phyloP scores from a whole-genome alignment of 2,797 vertebrate species.

The Etheostoma perlongum region DNA sequence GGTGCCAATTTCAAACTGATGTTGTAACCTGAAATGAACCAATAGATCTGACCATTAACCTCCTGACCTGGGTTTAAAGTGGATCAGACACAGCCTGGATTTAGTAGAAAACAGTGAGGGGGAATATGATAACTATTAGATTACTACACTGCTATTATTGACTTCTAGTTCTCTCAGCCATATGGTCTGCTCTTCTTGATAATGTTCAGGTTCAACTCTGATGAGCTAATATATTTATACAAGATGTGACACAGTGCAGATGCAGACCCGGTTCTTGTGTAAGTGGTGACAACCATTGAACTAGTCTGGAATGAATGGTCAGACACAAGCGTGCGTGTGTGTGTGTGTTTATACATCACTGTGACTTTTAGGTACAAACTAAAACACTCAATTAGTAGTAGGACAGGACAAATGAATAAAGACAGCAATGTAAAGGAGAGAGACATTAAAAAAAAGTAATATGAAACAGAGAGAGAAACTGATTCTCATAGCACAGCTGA shows the following conservation, averaged over 20 bases:
- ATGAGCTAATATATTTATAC: background rate
- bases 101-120: conserved; percentile 4
- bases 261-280: background rate
- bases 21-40: conserved; percentile 24
- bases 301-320: conserved; percentile 14
- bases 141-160: background rate
- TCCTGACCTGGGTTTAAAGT: conserved; percentile 22
- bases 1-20: conserved; percentile 3
- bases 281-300: background rate
- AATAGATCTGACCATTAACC: conserved; percentile 8
- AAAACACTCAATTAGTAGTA: background rate
- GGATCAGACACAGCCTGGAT: conserved; percentile 6
- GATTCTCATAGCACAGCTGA: conserved; percentile 20
- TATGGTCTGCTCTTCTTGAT: background rate
- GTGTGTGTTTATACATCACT: background rate
- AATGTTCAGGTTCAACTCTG: background rate
- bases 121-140: conserved; percentile 1
- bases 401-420: conserved; percentile 18
- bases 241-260: conserved; percentile 17
- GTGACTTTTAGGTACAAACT: conserved; percentile 2
- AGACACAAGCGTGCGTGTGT: background rate
- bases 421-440: background rate
- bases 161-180: background rate
- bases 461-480: conserved; percentile 3
- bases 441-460: background rate